Base-by-base conservation (phyloP, 2,113 vertebrate genomes). In the Micronycteris hirsuta region DNA sequence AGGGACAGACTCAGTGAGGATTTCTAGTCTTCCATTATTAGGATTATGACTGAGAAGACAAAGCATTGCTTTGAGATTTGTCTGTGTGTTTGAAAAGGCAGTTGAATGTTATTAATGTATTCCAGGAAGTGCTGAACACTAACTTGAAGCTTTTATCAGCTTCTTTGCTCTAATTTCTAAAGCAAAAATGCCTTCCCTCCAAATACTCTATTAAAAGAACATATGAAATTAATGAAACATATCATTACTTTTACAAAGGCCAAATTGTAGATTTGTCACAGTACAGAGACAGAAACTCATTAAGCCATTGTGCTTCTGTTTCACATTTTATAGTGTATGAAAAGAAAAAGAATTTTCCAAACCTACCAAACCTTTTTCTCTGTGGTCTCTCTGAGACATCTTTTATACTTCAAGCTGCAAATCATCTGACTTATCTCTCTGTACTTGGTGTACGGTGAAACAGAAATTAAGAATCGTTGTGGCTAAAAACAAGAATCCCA, bases 211-310 rank as follows among this genome's bases (percentile, higher is more conserved):
- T 98, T 98, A 98, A 97, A 98, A 68, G 97, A 98, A 97, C 89
- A 91, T 97, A 97, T 97, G 97, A 98, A 98, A 98, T 98, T 98
- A 98, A 98, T 97, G 97, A 98, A 98, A 98, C 94, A 95, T 98
- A 97, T 98, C 54, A 98, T 98, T 98, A 98, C 95, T 98, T 98
- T 98, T 96, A 97, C 97, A 98, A 98, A 97, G 95, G 96, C 90
- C 91, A 98, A 98, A 98, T 97, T 97, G 97, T 98, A 86, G 38
- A 97, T 98, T 98, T 98, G 95, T 98, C 98, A 98, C 97, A 97
- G 67, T 96, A 96, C 87, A 96, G 80, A 96, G 97, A 98, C 73
- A 94, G 93, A 97, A 95, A 82, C 98, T 97, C 86, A 96, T 91
- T 97, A 98, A 97, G 94, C 97, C 97, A 97, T 97, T 97, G 96